These are phyloP conservation scores for Danio albolineatus DNA, from an alignment of 2,797 vertebrate genomes.

Conservation along the genomic window DNA sequence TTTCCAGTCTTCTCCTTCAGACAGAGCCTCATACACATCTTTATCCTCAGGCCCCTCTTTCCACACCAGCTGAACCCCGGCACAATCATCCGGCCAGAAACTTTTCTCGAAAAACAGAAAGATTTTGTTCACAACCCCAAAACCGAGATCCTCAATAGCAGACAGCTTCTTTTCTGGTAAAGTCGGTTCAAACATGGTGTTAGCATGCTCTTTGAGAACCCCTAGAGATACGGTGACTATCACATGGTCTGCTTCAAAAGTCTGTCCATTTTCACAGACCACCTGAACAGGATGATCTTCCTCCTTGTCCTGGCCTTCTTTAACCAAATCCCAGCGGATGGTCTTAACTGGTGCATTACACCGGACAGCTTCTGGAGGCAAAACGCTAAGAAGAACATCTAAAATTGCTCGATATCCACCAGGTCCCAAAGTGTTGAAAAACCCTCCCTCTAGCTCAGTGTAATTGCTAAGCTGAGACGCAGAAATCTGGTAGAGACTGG, in stretches of 20 bases:
- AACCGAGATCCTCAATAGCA: slow-evolving; percentile 68
- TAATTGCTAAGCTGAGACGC: slow-evolving; percentile 66
- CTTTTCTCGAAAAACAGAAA: slow-evolving; percentile 67
- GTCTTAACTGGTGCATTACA: slow-evolving; percentile 61
- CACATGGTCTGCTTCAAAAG: slow-evolving; percentile 69
- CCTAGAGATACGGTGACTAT: slow-evolving; percentile 71
- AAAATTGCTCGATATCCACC: slow-evolving; percentile 68
- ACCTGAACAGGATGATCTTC: slow-evolving; percentile 54
- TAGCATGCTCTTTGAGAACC: slow-evolving; percentile 63
- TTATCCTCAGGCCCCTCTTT: slow-evolving; percentile 66
- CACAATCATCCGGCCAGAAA: slow-evolving; percentile 72
- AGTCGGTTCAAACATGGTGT: slow-evolving; percentile 64
- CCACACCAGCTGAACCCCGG: slow-evolving; percentile 71
- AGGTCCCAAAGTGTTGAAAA: slow-evolving; percentile 69
- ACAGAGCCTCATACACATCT: slow-evolving; percentile 46
- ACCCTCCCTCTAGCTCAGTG: slow-evolving; percentile 65
- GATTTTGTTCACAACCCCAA: slow-evolving; percentile 72
- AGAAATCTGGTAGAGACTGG: slow-evolving; percentile 72
- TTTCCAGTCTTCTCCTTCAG: slow-evolving; percentile 60
- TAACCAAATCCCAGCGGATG: slow-evolving; percentile 63
- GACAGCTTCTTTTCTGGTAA: slow-evolving; percentile 64
- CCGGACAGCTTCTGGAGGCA: slow-evolving; percentile 58
- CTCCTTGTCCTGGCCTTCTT: background rate
- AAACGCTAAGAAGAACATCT: slow-evolving; percentile 59
- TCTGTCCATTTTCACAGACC: slow-evolving; percentile 66